Conservation (phyloP, 2,888 invertebrate species). For the Julus scanicus region DNA sequence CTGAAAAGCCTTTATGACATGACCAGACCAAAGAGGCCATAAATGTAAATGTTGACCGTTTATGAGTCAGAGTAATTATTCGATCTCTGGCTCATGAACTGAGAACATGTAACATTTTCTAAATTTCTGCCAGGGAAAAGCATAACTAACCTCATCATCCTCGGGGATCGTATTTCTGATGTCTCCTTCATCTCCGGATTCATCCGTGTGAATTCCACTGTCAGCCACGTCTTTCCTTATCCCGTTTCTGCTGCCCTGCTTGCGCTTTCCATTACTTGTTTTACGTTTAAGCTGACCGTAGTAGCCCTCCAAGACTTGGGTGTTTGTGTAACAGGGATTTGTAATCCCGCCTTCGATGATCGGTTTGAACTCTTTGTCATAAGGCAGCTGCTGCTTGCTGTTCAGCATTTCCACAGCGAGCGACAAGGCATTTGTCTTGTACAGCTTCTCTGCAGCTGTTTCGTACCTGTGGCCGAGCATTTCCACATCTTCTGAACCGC, state of each 20-base stretch:
- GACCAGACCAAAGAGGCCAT: too few relatives aligned
- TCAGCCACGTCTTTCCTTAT: constrained; percentile 54
- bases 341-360: constrained; percentile 53
- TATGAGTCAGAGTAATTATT: too few relatives aligned
- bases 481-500: constrained; percentile 61
- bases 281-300: constrained; percentile 52
- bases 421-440: constrained; percentile 59
- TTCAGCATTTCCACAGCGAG: constrained; percentile 60
- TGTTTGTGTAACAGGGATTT: constrained; percentile 51
- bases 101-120: too few relatives aligned
- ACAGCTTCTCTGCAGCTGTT: constrained; percentile 56
- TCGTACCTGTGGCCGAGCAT: constrained; percentile 60
- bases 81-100: too few relatives aligned
- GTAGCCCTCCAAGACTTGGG: constrained; percentile 55
- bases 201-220: constrained; percentile 58
- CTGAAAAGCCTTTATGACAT: too few relatives aligned
- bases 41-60: too few relatives aligned
- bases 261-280: neutral
- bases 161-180: neutral
- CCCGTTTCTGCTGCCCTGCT: neutral
- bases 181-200: constrained; percentile 56
- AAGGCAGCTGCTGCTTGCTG: constrained; percentile 59
- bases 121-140: neutral
- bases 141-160: constrained; percentile 51
- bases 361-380: constrained; percentile 60